Evolutionary conservation across 2,113 vertebrate genomes (phyloP), one percentile per base, ranked within the genome.

Genomic region (Columbina picui): DNA sequence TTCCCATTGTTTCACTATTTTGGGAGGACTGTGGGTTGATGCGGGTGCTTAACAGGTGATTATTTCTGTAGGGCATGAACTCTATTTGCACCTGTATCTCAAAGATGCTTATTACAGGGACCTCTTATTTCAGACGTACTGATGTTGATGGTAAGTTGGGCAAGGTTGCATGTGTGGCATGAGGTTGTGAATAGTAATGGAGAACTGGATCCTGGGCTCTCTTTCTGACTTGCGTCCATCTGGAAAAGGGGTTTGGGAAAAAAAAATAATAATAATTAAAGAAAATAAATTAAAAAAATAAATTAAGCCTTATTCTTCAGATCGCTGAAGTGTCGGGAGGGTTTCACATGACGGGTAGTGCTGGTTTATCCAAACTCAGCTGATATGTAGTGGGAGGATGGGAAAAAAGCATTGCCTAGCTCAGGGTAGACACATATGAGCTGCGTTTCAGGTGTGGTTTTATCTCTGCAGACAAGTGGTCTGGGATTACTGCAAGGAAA

Each of bases 141-240:
- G 38, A 16, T 63, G 41, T 22, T 27, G 14, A 34, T 0, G 1
- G 30, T 10, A 6, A 55, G 18, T 55, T 18, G 21, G 53, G 11
- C 1, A 5, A 38, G 56, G 59, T 87, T 61, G 6, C 2, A 4
- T 1, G 3, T 3, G 19, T 14, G 17, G 9, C 21, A 29, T 1
- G 2, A 74, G n/a, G 34, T 18, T 18, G 14, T 0, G 2, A 47
- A 38, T 74, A 16, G 47, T 32, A 26, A n/a, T 10, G 7, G 27
- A 38, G 38, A 76, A 39, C 27, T 12, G 21, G 26, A 1, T 59
- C 32, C 21, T 23, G 38, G 12, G 12, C 3, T 84, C 10, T 34
- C 5, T 25, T 52, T 23, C 52, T 71, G 23, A 47, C 14, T 69
- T 68, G 14, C 14, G 30, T 13, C 53, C 13, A 29, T 73, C 25